Evolutionary conservation across 2,113 vertebrate genomes (phyloP), one percentile per base, ranked within the genome.

Genomic region (Nycticebus coucang): DNA sequence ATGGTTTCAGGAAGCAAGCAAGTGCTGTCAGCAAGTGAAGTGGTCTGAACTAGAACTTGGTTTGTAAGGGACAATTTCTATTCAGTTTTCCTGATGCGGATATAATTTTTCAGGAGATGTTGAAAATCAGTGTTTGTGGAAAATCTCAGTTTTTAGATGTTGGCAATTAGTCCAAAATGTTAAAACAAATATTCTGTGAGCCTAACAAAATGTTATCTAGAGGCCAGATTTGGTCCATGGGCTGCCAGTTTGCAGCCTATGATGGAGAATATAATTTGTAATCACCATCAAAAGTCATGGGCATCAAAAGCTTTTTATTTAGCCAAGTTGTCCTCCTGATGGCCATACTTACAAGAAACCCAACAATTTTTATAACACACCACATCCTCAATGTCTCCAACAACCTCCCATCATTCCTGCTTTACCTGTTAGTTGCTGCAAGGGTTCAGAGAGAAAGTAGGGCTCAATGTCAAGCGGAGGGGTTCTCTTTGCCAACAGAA

Each of bases 191-290:
- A 78, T 14, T 85, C 35, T 55, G 33, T 17, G 90, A 95, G 30
- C 60, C 55, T 93, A 74, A 59, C 87, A 62, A 79, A 57, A 80
- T 87, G 30, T 50, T 55, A 91, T 78, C 62, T 81, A 19, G 4
- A 37, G 68, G 53, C 37, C 77, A 35, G 10, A 18, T 59, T 83
- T 87, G 86, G 18, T 14, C 81, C 26, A 17, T 30, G 28, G 21
- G 55, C 69, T 93, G 28, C 45, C 81, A 79, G 77, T 94, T 57
- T 92, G 33, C 55, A 94, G 64, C 24, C 35, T 80, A 41, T 80
- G 83, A 68, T 87, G 81, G 72, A 77, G 95, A 96, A 95, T 45
- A 22, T 59, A 30, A 81, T 87, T 82, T 92, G 41, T 84, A 85
- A 87, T 84, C 59, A 18, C 28, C 72, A 62, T 68, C 66, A 84